Percentiles rank a stretch among this genome's conserved stretches.
These are phyloP conservation scores for Silurus meridionalis DNA, from an alignment of 2,113 vertebrate species.

Conservation along the genomic window DNA sequence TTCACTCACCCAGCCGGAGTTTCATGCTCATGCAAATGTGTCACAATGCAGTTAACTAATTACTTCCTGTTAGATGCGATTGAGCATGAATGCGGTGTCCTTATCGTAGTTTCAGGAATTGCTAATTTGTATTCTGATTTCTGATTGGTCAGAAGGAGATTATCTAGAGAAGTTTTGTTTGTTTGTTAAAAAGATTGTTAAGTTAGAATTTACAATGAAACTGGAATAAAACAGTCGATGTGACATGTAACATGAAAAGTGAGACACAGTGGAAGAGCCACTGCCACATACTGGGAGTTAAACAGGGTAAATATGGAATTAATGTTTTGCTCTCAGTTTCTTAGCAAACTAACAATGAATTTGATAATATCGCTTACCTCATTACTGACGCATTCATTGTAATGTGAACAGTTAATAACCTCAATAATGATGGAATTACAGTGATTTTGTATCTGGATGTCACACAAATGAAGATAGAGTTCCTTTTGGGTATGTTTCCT, in stretches of 20 bases:
- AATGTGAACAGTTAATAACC: too few species aligned
- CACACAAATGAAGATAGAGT: too few species aligned
- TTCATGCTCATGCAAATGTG: background rate
- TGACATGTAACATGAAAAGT: background rate
- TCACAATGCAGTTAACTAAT: background rate
- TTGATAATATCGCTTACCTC: background rate
- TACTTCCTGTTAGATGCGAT: background rate
- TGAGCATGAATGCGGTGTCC: background rate
- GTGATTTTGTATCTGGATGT: too few species aligned
- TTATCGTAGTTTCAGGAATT: background rate
- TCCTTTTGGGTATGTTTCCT: too few species aligned
- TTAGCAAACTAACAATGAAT: background rate
- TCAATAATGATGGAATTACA: background rate
- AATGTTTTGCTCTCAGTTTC: background rate
- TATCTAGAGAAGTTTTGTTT: too few species aligned
- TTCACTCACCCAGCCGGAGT: background rate
- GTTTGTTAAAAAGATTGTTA: too few species aligned
- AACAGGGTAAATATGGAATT: background rate
- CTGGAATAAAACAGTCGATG: background rate
- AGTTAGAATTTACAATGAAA: background rate
- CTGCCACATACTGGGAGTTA: background rate
- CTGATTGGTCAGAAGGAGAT: background rate
- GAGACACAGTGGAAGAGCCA: background rate
- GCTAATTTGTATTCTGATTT: background rate
- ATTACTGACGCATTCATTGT: background rate